phyloP scores from a whole-genome alignment of 2,797 vertebrate genomes.

The Etheostoma perlongum region DNA sequence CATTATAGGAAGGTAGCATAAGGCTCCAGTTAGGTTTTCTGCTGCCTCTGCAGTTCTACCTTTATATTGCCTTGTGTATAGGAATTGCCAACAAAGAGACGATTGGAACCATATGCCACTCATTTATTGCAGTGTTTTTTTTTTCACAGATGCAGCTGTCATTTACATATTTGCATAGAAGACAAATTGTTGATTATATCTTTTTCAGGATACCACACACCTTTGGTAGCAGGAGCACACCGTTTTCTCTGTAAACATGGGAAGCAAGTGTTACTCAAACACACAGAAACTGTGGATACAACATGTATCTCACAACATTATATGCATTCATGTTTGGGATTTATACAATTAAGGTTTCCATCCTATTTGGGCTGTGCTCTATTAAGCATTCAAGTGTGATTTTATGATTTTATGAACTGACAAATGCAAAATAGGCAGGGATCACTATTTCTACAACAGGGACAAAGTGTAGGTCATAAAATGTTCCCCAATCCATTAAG shows the following conservation, averaged over 20 bases:
- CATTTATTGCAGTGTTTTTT: conserved; percentile 66
- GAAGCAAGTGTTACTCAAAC: conserved; percentile 8
- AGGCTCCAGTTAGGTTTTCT: conserved; percentile 74
- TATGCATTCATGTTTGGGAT: conserved; percentile 9
- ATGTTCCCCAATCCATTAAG: conserved; percentile 71
- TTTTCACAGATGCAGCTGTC: conserved; percentile 69
- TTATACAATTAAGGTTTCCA: conserved; percentile 1
- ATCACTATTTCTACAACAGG: conserved; percentile 54
- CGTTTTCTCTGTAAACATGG: background rate
- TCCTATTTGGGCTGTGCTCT: conserved; percentile 15
- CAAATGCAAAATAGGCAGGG: conserved; percentile 45
- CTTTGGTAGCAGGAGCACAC: conserved; percentile 9
- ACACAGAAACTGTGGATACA: conserved; percentile 7
- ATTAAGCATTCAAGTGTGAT: conserved; percentile 51
- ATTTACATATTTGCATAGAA: conserved; percentile 80
- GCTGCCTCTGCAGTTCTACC: conserved; percentile 80
- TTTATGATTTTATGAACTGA: conserved; percentile 65
- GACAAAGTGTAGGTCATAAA: conserved; percentile 72
- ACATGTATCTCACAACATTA: conserved; percentile 5
- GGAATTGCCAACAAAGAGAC: conserved; percentile 80
- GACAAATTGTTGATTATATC: conserved; percentile 66
- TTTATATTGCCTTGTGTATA: conserved; percentile 78
- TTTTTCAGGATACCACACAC: conserved; percentile 25
- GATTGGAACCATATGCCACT: conserved; percentile 81
- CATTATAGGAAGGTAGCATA: conserved; percentile 74